Base-by-base conservation (phyloP, 2,888 invertebrate genomes). In the Ophioninae sp. region DNA sequence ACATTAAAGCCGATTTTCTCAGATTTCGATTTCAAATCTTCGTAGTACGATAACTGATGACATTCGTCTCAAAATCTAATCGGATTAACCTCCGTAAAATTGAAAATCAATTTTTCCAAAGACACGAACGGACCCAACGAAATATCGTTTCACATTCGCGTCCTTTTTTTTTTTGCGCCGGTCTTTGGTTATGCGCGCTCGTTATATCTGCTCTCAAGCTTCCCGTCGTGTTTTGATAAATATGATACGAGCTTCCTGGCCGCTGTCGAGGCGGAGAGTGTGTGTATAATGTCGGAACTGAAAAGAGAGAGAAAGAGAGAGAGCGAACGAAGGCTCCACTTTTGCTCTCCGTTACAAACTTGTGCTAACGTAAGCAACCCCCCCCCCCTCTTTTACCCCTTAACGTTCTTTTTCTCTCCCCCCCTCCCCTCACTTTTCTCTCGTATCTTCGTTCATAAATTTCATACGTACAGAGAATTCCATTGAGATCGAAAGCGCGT, bases 171-270 rank as follows among this genome's bases (percentile, higher is more conserved):
- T 78, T 81, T 73, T 9, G 17, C 71, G 71, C 67, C 23, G 78
- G 51, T 75, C 63, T 68, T 39, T 64, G 6, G 37, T 65, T 65
- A 73, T 73, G 65, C 71, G 65, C 61, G 44, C 64, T 44, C 58
- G 71, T 65, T 41, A 61, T 82, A 81, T 84, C 79, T 74, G 51
- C 76, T 83, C 85, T 86, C 87, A 79, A 87, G 87, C 89, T 90
- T 91, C 89, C 91, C 90, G 91, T 90, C 85, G 87, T 88, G 88
- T 89, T 91, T 90, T 90, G 91, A 91, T 91, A 91, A 91, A 90
- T 89, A 88, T 87, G 90, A 90, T 90, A 91, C 87, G 87, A 84
- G 88, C 89, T 91, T 91, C 90, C 91, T 90, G 89, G 86, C 87
- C 83, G 68, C 77, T 80, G 67, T 58, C 69, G 77, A 63, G n/a